phyloP scores from a whole-genome alignment of 2,888 invertebrate species.

The Cephus pygmeus region DNA sequence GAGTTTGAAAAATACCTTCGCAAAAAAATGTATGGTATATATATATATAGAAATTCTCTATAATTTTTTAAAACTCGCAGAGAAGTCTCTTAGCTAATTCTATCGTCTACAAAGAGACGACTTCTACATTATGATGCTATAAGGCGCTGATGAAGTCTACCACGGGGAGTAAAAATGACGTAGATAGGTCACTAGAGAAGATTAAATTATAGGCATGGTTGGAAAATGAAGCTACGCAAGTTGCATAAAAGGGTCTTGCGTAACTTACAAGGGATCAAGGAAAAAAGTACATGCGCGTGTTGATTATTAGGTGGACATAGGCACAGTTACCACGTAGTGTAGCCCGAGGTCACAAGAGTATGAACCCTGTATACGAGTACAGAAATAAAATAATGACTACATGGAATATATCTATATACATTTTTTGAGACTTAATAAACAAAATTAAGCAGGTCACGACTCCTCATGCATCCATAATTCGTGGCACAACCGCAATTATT shows the following conservation, averaged over 20 bases:
- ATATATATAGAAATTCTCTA: not conserved
- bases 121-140: not conserved
- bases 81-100: not conserved
- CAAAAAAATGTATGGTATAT: too few relatives aligned
- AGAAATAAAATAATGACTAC: not conserved
- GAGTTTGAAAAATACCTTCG: not conserved
- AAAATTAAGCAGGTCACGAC: not conserved
- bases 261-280: not conserved
- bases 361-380: not conserved
- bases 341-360: not conserved
- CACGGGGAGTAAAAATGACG: not conserved
- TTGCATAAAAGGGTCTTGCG: not conserved
- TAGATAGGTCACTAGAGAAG: constrained; percentile 7
- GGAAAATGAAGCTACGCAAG: not conserved
- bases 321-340: not conserved
- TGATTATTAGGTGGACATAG: not conserved
- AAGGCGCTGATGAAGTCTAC: not conserved
- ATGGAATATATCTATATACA: not conserved
- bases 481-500: not conserved
- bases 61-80: not conserved
- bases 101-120: not conserved
- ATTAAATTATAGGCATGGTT: constrained; percentile 23
- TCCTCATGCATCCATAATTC: not conserved
- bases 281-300: too few relatives aligned
- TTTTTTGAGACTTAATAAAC: not conserved